Percentiles rank a stretch among this genome's conserved stretches.
Evolutionary conservation across 1,140 invertebrate genomes (phyloP).

Genomic region (Papilio polyxenes): DNA sequence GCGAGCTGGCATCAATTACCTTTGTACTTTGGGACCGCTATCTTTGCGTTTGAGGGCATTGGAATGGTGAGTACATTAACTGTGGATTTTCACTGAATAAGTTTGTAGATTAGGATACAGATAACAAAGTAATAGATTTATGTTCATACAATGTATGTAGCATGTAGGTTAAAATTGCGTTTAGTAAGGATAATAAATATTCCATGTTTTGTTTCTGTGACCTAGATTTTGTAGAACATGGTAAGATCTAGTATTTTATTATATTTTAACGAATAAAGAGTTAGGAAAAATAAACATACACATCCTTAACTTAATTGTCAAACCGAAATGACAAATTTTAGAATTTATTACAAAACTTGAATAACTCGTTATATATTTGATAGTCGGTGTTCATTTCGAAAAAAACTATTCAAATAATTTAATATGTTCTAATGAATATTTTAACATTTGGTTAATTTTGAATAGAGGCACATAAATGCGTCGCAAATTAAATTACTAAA

Average conservation of each 20-base stretch:
- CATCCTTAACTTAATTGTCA: neutral
- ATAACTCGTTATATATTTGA: slow-evolving; percentile 3
- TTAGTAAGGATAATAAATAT: neutral
- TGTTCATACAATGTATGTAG: no score
- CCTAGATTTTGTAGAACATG: neutral
- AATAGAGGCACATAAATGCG: neutral
- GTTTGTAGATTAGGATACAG: neutral
- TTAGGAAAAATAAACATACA: neutral
- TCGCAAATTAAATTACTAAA: neutral
- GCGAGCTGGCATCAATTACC: slow-evolving; percentile 86
- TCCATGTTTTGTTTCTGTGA: neutral
- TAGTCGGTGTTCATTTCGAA: neutral
- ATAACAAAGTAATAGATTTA: no score
- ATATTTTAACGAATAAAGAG: neutral
- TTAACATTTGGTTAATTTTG: neutral
- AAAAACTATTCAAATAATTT: neutral
- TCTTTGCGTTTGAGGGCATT: slow-evolving; percentile 94
- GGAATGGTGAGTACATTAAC: slow-evolving; percentile 83
- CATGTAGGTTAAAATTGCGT: neutral
- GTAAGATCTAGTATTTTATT: neutral
- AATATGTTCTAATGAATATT: neutral
- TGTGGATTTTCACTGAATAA: neutral
- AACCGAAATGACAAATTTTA: neutral
- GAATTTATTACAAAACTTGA: slow-evolving; percentile 3
- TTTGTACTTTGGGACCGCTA: slow-evolving; percentile 92